Base-by-base conservation (phyloP, 2,888 invertebrate genomes). In the Syrista parreyssii region DNA sequence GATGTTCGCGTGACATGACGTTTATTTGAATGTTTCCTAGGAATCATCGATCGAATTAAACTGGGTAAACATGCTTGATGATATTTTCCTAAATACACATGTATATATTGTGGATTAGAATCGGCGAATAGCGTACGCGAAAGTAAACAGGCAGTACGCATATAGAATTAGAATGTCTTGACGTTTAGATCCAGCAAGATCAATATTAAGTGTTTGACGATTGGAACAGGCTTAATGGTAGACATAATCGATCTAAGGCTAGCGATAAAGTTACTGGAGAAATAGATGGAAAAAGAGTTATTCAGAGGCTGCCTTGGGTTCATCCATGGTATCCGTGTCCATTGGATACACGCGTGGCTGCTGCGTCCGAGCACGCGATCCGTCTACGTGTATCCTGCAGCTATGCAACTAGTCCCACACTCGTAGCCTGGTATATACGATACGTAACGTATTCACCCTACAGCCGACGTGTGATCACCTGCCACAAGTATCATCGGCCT, bases 11-110 rank as follows among this genome's bases (percentile, higher is more conserved):
- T 55, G 9, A 55, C 23, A 55, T 55, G 40, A 55, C 23, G 23
- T 55, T 34, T 34, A 34, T 34, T 6, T 23, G 23, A 55, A 23
- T 55, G 9, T 55, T 55, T 55, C 2, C 15, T 55, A 23, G 15
- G 40, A 55, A 55, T 55, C 23, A 55, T 55, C 40, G 40, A 55
- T 55, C 15, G 23, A 55, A 55, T 55, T 15, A 55, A 55, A 23
- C 15, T 55, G 23, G 40, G 40, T 55, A 55, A 55, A 73, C 75
- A 69, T 75, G 34, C 68, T 76, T 75, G 76, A 74, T 76, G 74
- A 74, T 76, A 79, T 83, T 55, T 55, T 55, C 0, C 40, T 55
- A 55, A 55, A 55, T 55, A 55, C 40, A 6, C 2, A 55, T 55
- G 40, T 9, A 9, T 55, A 55, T 55, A 55, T 55, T 55, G 2